Base-by-base conservation (phyloP, 2,113 vertebrate genomes). In the Tamias sibiricus region DNA sequence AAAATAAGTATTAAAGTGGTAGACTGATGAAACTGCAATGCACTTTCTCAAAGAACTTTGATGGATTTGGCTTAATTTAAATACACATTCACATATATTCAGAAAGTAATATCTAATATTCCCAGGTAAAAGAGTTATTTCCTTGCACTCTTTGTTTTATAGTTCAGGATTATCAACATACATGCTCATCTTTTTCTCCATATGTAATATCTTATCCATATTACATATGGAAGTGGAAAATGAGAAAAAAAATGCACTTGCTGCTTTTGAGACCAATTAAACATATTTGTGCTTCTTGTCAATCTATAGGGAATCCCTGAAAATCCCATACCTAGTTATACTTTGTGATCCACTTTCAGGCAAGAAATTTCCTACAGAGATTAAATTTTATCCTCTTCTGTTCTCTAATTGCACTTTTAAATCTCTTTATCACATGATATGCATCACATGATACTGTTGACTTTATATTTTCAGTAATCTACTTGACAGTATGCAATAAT, bases 391-490 rank as follows among this genome's bases (percentile, higher is more conserved):
- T 79, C 1, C 0, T 44, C n/a, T 52, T n/a, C 11, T 30, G 69
- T 77, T 24, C 62, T 81, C 13, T 2, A 44, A 28, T 90, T 83
- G 26, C 8, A 52, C 9, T 12, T 90, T 83, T 84, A 66, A 74
- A 90, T 84, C 30, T 19, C 24, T 83, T 44, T 30, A 44, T 94
- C 87, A 16, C 1, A 35, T 20, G 62, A 8, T 16, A 87, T 13
- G 54, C 66, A 10, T 52, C 72, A 20, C 14, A 80, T 64, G 13
- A 71, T 13, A 40, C 35, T 94, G 24, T 35, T 35, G 26, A 86
- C 24, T 71, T 89, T 81, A 6, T 62, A n/a, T 42, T 71, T 87
- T 85, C 79, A 93, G 87, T 90, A 86, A 72, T 71, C 19, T 83
- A 74, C 14, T 40, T 83, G 12, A 83, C 11, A 77, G 24, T 35